Percentiles rank a stretch among this genome's conserved stretches.
These are phyloP conservation scores for Rhombomys opimus DNA, from an alignment of 2,113 vertebrate species.

Conservation along the genomic window DNA sequence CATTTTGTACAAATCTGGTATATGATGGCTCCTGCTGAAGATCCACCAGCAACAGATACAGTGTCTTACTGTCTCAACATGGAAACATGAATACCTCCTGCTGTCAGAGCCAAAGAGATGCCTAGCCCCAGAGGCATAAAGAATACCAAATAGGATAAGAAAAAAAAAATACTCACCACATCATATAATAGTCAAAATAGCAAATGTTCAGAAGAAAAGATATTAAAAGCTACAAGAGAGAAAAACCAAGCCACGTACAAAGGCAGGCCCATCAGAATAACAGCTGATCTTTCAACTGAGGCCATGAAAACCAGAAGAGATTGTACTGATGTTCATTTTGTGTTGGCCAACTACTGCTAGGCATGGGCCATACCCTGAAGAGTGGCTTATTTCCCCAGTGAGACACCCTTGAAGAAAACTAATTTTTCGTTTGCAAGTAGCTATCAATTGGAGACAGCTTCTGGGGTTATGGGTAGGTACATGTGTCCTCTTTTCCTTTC, in stretches of 20 bases:
- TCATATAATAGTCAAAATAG: neutral
- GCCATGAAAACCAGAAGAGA: neutral
- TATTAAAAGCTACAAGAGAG: neutral
- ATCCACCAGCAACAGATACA: conserved; percentile 37
- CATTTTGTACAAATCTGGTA: neutral
- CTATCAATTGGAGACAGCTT: neutral
- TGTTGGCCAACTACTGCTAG: neutral
- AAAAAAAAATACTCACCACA: neutral
- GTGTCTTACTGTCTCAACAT: conserved; percentile 43
- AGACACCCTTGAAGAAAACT: neutral
- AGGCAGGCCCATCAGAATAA: neutral
- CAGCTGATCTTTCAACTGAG: neutral
- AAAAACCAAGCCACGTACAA: neutral
- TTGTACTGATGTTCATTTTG: neutral
- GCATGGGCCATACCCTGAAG: neutral
- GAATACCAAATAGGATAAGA: neutral
- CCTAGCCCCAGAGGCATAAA: neutral
- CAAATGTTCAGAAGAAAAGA: neutral
- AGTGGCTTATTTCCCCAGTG: neutral
- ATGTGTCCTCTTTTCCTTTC: neutral
- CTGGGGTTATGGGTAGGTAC: neutral
- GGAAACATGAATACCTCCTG: conserved; percentile 32
- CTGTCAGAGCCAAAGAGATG: conserved; percentile 68
- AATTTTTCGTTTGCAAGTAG: neutral
- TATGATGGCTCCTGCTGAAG: neutral